phyloP scores from a whole-genome alignment of 2,888 invertebrate species.

The Drosophila kokeensis region DNA sequence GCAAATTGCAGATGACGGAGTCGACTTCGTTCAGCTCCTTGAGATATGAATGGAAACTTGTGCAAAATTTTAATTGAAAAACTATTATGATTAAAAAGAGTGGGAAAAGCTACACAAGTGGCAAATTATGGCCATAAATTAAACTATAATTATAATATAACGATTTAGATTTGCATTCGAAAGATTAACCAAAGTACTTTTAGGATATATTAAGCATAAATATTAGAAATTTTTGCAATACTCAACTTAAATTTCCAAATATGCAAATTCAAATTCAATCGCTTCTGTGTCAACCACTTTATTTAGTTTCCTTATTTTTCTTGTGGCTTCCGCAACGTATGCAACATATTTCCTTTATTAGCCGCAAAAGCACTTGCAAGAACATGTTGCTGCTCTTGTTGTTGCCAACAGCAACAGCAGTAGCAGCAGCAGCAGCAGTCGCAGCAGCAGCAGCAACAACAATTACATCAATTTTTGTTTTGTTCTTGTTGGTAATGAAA shows the following conservation, averaged over 20 bases:
- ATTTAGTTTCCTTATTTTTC: not conserved
- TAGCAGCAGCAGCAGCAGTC: not conserved
- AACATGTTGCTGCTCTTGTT: conserved; percentile 15
- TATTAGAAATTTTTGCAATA: not conserved
- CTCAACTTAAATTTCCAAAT: not conserved
- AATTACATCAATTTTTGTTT: conserved; percentile 5
- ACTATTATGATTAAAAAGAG: not conserved
- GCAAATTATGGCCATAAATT: not conserved
- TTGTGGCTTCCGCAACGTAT: conserved; percentile 42
- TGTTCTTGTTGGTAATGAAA: conserved; percentile 61
- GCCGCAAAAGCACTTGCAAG: conserved; percentile 48
- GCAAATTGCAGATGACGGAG: conserved; percentile 16
- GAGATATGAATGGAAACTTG: conserved; percentile 22
- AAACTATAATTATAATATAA: not conserved
- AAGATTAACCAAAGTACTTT: not conserved
- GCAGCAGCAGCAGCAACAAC: conserved; percentile 15
- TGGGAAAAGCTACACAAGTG: not conserved
- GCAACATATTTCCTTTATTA: conserved; percentile 68
- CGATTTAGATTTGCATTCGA: not conserved
- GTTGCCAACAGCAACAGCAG: not conserved
- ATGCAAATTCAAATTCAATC: conserved; percentile 2
- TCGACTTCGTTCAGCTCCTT: conserved; percentile 10
- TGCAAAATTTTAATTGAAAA: not conserved
- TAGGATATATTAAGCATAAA: not conserved
- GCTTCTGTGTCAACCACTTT: not conserved